A percentile compares a stretch with the other conserved stretches of the same genome.
Evolutionary conservation across 2,797 vertebrate species (phyloP).

Genomic region (Cyprinodon diabolis): DNA sequence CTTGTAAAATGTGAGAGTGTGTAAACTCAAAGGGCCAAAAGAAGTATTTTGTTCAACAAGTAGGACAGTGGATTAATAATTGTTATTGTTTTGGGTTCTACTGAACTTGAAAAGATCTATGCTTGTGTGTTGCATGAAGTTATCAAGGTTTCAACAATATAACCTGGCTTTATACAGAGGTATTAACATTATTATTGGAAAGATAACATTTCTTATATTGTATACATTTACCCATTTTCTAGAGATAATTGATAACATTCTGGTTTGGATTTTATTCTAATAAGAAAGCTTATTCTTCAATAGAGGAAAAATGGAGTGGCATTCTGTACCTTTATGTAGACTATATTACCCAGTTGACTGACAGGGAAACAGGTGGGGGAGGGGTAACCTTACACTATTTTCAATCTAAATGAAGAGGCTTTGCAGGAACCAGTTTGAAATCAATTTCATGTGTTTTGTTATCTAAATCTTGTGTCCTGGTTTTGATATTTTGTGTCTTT

Average conservation of each 20-base stretch:
- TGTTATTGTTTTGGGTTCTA: conserved; percentile 39
- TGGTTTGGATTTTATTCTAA: not conserved
- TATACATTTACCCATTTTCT: not conserved
- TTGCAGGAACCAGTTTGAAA: not conserved
- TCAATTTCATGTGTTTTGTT: not conserved
- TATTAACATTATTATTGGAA: not conserved
- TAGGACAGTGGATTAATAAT: conserved; percentile 34
- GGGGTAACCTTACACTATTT: not conserved
- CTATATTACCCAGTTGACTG: not conserved
- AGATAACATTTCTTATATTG: not conserved
- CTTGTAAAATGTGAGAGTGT: conserved; percentile 25
- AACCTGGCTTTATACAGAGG: too few species aligned
- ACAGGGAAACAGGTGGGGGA: not conserved
- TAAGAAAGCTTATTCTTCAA: too few species aligned
- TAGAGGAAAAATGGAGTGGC: too few species aligned
- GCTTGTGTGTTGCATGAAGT: not conserved
- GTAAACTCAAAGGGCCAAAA: conserved; percentile 20
- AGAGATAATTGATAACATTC: not conserved
- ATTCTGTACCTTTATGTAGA: too few species aligned
- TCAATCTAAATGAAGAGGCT: not conserved
- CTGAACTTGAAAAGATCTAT: not conserved
- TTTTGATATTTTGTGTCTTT: conserved; percentile 44
- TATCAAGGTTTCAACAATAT: too few species aligned
- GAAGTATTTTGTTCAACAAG: conserved; percentile 26
- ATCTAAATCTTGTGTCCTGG: conserved; percentile 5